A percentile compares a stretch with the other conserved stretches of the same genome.
Evolutionary conservation across 2,797 vertebrate genomes (phyloP).

Genomic region (Chrysocyon brachyurus): DNA sequence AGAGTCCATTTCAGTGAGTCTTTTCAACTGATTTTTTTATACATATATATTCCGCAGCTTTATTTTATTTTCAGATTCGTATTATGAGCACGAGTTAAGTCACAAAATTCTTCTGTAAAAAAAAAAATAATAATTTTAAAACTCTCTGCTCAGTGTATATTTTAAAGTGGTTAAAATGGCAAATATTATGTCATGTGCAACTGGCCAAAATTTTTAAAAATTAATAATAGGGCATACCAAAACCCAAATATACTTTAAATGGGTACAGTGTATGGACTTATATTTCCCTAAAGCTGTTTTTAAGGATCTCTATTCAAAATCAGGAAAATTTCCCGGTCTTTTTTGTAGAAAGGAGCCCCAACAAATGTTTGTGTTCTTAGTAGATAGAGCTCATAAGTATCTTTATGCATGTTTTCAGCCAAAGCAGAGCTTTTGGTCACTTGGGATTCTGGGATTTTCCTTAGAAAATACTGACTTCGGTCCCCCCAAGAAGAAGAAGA

Average conservation of each 20-base stretch:
- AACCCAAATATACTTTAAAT: slow-evolving; percentile 16
- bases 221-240: not conserved
- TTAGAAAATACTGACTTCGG: slow-evolving; percentile 45
- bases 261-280: not conserved
- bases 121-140: not conserved
- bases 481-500: not conserved
- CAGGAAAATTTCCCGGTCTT: not conserved
- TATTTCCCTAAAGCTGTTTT: not conserved
- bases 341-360: not conserved
- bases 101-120: not conserved
- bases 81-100: not conserved
- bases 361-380: not conserved
- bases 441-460: not conserved
- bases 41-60: not conserved
- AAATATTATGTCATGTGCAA: not conserved
- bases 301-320: not conserved
- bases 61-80: slow-evolving; percentile 16
- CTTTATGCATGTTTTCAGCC: not conserved
- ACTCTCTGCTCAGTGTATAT: not conserved
- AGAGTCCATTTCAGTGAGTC: not conserved
- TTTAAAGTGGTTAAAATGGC: not conserved
- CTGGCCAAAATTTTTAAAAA: not conserved
- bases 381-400: not conserved
- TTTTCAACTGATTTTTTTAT: slow-evolving; percentile 12
- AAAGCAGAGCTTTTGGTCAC: not conserved